Conservation (phyloP, 2,797 vertebrate genomes). For the Remorina albescens region DNA sequence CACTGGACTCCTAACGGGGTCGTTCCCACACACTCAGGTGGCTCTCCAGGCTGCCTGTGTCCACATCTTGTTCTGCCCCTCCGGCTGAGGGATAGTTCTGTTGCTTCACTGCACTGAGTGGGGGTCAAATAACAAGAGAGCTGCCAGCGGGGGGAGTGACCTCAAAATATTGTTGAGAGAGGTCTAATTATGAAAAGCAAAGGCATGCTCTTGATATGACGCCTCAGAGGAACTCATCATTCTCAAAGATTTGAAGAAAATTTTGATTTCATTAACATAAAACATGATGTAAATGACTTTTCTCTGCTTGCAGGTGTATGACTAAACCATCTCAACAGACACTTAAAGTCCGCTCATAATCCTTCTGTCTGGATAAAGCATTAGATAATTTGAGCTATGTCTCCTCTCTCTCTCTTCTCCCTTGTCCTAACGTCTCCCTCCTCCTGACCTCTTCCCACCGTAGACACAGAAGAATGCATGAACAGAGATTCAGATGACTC, state of each 20-base stretch:
- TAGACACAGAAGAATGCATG: slow-evolving; percentile 71
- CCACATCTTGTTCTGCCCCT: slow-evolving; percentile 44
- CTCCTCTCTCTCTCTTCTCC: slow-evolving; percentile 16
- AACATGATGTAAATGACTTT: not conserved
- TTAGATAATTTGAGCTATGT: slow-evolving; percentile 63
- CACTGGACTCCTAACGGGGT: slow-evolving; percentile 5
- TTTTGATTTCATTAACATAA: not conserved
- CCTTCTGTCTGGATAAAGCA: slow-evolving; percentile 70
- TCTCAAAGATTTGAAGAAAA: not conserved
- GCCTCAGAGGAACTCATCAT: not conserved
- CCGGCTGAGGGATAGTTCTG: slow-evolving; percentile 43
- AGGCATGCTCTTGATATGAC: not conserved
- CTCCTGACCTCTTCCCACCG: slow-evolving; percentile 52
- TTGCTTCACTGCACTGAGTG: slow-evolving; percentile 35
- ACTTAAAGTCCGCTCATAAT: slow-evolving; percentile 56
- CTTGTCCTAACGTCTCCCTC: slow-evolving; percentile 51
- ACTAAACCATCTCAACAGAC: slow-evolving; percentile 51
- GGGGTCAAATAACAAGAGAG: slow-evolving; percentile 49
- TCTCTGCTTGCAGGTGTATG: not conserved
- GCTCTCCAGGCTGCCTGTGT: slow-evolving; percentile 45
- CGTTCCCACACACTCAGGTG: slow-evolving; percentile 27
- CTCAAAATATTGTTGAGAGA: slow-evolving; percentile 34
- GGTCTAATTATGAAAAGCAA: slow-evolving; percentile 14
- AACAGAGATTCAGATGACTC: slow-evolving; percentile 63
- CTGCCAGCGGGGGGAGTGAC: slow-evolving; percentile 9